A percentile compares a stretch with the other conserved stretches of the same genome.
Conservation (phyloP, 2,888 invertebrate genomes). For the Willowsia nigromaculata region DNA sequence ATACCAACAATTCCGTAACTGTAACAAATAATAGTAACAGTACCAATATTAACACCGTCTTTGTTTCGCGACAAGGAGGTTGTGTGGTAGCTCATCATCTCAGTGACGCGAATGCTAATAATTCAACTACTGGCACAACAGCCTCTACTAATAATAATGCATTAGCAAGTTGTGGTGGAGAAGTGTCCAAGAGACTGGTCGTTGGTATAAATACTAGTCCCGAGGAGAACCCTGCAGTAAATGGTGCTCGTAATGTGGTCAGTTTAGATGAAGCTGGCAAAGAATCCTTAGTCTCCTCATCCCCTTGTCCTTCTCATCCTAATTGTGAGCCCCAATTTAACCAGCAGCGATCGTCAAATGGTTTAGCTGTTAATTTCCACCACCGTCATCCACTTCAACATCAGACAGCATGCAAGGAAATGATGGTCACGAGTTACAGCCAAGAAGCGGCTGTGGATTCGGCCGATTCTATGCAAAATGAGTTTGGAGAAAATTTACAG, state of each 20-base stretch:
- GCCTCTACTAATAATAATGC: constrained; percentile 64
- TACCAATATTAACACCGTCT: constrained; percentile 24
- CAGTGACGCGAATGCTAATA: constrained; percentile 33
- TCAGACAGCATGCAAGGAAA: constrained; percentile 45
- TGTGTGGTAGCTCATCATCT: not conserved
- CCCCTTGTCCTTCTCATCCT: constrained; percentile 50
- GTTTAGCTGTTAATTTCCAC: constrained; percentile 43
- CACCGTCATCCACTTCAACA: constrained; percentile 75
- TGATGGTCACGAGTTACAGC: not conserved
- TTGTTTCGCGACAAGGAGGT: constrained; percentile 29
- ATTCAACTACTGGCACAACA: constrained; percentile 53
- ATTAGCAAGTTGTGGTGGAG: not conserved
- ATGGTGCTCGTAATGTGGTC: constrained; percentile 43
- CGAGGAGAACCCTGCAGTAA: constrained; percentile 33
- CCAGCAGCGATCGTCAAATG: constrained; percentile 18
- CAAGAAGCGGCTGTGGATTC: not conserved
- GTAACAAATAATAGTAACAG: constrained; percentile 34
- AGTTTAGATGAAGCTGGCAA: constrained; percentile 49
- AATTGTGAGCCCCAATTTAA: constrained; percentile 36
- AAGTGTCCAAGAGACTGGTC: not conserved
- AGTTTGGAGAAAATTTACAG: not conserved
- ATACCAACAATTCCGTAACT: constrained; percentile 49
- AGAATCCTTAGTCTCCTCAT: constrained; percentile 46
- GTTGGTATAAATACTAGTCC: constrained; percentile 25
- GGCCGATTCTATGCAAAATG: not conserved